phyloP scores from a whole-genome alignment of 2,888 invertebrate species.

The Eupithecia pulchellata region DNA sequence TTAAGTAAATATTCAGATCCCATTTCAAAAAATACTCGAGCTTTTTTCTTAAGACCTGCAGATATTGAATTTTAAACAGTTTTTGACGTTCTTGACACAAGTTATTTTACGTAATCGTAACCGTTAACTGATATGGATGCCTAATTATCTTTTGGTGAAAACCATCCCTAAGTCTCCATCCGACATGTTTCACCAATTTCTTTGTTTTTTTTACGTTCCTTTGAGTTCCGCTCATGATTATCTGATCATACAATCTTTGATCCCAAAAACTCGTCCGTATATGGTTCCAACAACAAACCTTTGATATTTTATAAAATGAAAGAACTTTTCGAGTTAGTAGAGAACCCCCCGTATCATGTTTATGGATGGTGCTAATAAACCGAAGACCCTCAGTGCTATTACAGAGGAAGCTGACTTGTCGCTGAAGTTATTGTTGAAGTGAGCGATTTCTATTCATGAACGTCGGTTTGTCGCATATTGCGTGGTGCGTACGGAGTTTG shows the following conservation, averaged over 20 bases:
- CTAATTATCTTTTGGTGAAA: no score
- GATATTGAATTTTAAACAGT: no score
- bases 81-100: no score
- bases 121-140: no score
- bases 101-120: no score
- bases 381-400: conserved; percentile 50
- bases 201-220: neutral
- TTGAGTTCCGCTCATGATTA: neutral
- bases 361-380: conserved; percentile 63
- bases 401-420: conserved; percentile 52
- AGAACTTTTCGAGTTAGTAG: conserved; percentile 33
- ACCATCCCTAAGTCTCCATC: no score
- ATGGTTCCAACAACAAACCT: conserved; percentile 27
- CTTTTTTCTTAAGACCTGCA: conserved; percentile 19
- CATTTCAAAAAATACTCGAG: conserved; percentile 22
- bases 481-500: conserved; percentile 43
- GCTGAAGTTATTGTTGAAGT: conserved; percentile 68
- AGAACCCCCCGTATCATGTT: conserved; percentile 52
- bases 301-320: conserved; percentile 35
- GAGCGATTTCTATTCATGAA: conserved; percentile 80
- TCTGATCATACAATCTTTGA: conserved; percentile 22
- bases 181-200: neutral
- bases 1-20: conserved; percentile 12
- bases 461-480: conserved; percentile 57
- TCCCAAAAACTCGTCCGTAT: conserved; percentile 17